phyloP scores from a whole-genome alignment of 2,113 vertebrate species.

The Zeus faber region DNA sequence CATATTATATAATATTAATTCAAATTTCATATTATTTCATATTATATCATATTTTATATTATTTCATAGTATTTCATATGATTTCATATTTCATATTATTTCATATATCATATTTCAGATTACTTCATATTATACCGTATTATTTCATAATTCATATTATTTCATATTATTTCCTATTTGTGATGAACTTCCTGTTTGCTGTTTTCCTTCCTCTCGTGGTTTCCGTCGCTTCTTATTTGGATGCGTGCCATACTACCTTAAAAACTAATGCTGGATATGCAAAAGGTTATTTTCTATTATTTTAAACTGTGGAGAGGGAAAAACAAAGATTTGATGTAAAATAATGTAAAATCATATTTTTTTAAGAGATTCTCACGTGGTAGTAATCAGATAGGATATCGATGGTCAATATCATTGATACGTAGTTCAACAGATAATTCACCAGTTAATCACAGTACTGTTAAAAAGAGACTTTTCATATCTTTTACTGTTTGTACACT shows the following conservation, averaged over 20 bases:
- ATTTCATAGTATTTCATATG: no score
- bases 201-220: no score
- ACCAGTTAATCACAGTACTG: conserved; percentile 63
- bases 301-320: conserved; percentile 86
- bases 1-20: no score
- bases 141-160: conserved; percentile 88
- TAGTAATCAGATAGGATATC: conserved; percentile 7
- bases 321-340: conserved; percentile 81
- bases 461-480: conserved; percentile 50
- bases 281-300: conserved; percentile 90
- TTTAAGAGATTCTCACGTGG: conserved; percentile 82
- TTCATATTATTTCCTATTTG: conserved; percentile 99
- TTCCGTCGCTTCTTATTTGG: no score
- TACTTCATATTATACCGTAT: no score
- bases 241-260: conserved; percentile 99
- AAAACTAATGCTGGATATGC: conserved; percentile 99
- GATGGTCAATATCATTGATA: not conserved
- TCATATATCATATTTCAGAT: no score
- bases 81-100: no score
- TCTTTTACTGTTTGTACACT: conserved; percentile 87
- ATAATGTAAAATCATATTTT: conserved; percentile 80
- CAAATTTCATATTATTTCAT: no score
- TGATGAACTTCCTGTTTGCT: no score
- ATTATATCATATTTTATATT: no score
- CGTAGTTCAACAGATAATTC: conserved; percentile 12